Base-by-base conservation (phyloP, 1,140 invertebrate genomes). In the Ephestia elutella region DNA sequence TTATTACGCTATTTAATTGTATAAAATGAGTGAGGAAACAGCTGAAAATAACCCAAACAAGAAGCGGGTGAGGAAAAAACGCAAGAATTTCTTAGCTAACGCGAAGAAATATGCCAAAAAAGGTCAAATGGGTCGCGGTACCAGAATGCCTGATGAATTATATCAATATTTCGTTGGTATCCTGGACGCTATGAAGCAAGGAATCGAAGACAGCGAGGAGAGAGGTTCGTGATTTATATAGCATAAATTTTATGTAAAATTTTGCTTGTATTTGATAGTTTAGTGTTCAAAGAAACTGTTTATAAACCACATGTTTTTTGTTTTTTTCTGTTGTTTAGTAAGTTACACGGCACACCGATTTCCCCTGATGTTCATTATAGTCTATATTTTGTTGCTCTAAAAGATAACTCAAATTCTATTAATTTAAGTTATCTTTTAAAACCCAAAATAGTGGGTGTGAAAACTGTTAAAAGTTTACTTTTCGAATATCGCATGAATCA, bases 101-200 rank as follows among this genome's bases (percentile, higher is more conserved):
- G 92, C 93, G 0, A 94, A 93, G 71, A 95, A 94, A 70, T 94
- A 94, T 74, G 93, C 91, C 0, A 93, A 93, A 66, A 92, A 93
- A 75, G 93, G 93, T 0, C 91, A 90, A 67, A 92, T 90, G 68
- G 93, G 93, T 2, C 86, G 92, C n/a, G 93, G 93, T 0, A 91
- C 90, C 0, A 89, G 93, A 61, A 90, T 96, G 13, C 91, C 95
- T 49, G 89, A 93, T n/a, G 94, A 96, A 56, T 92, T 93, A 4
- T 96, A 95, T 66, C 91, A 92, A 70, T 96, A 96, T 78, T 95
- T 96, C 78, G 90, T 96, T 8, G 91, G 92, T 59, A 93, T 96
- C 61, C 86, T 95, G 66, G 94, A 96, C 74, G 85, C 92, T 51
- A 91, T 94, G 68, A 92, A 92, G 50, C 89, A 91, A 59, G 93